Evolutionary conservation across 2,113 vertebrate species (phyloP), one percentile per base, ranked within the genome.

Genomic region (Entelurus aequoreus): DNA sequence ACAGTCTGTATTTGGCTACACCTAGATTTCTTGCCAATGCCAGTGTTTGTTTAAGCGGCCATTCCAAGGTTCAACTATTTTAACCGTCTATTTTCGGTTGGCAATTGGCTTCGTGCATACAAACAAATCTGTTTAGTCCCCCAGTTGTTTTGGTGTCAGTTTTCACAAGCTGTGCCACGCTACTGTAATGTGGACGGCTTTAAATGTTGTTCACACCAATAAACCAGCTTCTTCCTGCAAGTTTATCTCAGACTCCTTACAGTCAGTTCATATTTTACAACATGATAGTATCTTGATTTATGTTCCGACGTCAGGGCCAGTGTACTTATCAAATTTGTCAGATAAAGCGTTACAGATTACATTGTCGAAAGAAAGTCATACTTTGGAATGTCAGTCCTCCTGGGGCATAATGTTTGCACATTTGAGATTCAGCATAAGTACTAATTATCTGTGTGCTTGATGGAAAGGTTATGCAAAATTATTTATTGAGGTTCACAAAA

Each of bases 71-170:
- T 74, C 60, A 68, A 46, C 68, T 63, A 69, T 82, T 62, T 56
- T 65, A 77, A 12, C 51, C 13, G 44, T 62, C 78, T 86, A 84
- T 78, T 86, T 84, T 84, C 82, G 55, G 5, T n/a, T 48, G 54
- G 40, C 50, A 51, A 10, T n/a, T 48, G 54, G 46, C 50, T 49
- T 9, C 56, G 47, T 9, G 13, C 44, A 49, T 62, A 60, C 56
- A 55, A 70, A 70, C 55, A 69, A 66, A 61, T 42, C 62, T 21
- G 48, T 38, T 57, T 49, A 11, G n/a, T n/a, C 4, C 13, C 40
- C 52, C 4, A 4, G 36, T 70, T 72, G 77, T 77, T 78, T 75
- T 64, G 62, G 69, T 74, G 57, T 84, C 68, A 61, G 6, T 13
- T 80, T 78, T 71, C 72, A 72, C 6, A 36, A 14, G 47, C 48